Base-by-base conservation (phyloP, 2,113 vertebrate species). In the Porphyrio hochstetteri region DNA sequence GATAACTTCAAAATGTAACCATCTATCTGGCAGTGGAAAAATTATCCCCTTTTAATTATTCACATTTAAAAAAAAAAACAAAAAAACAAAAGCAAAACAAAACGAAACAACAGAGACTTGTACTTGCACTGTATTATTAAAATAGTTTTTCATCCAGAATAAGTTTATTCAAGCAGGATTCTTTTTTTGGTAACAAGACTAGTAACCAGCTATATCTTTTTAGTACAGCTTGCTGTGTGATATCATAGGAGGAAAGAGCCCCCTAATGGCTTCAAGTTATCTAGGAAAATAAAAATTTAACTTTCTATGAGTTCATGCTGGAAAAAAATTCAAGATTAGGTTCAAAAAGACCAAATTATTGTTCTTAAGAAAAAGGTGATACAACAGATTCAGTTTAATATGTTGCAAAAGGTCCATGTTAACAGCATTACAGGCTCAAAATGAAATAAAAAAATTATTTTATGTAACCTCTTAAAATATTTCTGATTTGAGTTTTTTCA, bases 191-290 rank as follows among this genome's bases (percentile, higher is more conserved):
- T 40, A 61, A 70, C 2, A 9, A 55, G 4, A n/a, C 29, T 93
- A 82, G 55, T 33, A 88, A 42, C 33, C 52, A 69, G 11, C 10
- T 44, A 1, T 46, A 80, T 68, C 17, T 86, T 55, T 52, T 46
- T 80, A 87, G 59, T 56, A 48, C 52, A 80, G 42, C 68, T 92
- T 72, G 10, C 53, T 93, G 64, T 88, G 68, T 64, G 84, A 97
- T 97, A 97, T n/a, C 71, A 81, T 35, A 93, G 97, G 96, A 88
- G 87, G 60, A 98, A 98, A 97, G 95, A 98, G 98, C 97, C 97
- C 97, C 97, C 98, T 98, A 98, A 98, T 96, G 98, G 98, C 64
- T 93, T 72, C 40, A 90, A 50, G 36, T 89, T 92, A 65, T 44
- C 84, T 92, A 69, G 55, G 65, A 95, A 90, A 94, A 88, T 31